Evolutionary conservation across 2,113 vertebrate genomes (phyloP).

Genomic region (Rattus rattus): DNA sequence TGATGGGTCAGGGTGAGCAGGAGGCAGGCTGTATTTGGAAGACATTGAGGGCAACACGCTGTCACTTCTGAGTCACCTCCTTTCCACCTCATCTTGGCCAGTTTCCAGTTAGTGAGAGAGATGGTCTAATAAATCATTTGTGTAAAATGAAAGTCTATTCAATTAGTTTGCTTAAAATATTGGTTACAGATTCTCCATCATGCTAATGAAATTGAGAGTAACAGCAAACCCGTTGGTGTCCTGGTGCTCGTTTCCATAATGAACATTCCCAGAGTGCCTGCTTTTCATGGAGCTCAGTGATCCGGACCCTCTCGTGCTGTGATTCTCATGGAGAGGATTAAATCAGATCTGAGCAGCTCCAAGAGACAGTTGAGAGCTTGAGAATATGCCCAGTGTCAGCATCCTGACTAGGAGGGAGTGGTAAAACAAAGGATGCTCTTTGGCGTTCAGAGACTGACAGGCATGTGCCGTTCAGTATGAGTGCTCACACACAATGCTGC

Average conservation of each 20-base stretch:
- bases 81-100: neutral
- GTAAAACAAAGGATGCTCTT: conserved; percentile 54
- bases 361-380: conserved; percentile 63
- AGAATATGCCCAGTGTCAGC: conserved; percentile 59
- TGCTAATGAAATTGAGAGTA: conserved; percentile 40
- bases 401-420: conserved; percentile 37
- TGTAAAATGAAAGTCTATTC: conserved; percentile 10
- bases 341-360: conserved; percentile 67
- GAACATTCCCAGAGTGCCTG: conserved; percentile 37
- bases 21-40: conserved; percentile 24
- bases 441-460: conserved; percentile 24
- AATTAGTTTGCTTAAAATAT: conserved; percentile 57
- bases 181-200: conserved; percentile 35
- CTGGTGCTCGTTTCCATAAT: conserved; percentile 44
- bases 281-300: conserved; percentile 35
- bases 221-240: conserved; percentile 47
- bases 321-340: conserved; percentile 42
- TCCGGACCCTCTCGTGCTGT: conserved; percentile 49
- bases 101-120: conserved; percentile 41
- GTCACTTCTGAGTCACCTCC: conserved; percentile 8
- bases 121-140: conserved; percentile 18
- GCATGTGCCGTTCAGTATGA: neutral
- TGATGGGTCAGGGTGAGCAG: neutral
- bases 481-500: neutral
- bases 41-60: neutral